Percentiles rank a stretch among this genome's conserved stretches.
Evolutionary conservation across 1,140 invertebrate genomes (phyloP).

Genomic region (Portunus trituberculatus): DNA sequence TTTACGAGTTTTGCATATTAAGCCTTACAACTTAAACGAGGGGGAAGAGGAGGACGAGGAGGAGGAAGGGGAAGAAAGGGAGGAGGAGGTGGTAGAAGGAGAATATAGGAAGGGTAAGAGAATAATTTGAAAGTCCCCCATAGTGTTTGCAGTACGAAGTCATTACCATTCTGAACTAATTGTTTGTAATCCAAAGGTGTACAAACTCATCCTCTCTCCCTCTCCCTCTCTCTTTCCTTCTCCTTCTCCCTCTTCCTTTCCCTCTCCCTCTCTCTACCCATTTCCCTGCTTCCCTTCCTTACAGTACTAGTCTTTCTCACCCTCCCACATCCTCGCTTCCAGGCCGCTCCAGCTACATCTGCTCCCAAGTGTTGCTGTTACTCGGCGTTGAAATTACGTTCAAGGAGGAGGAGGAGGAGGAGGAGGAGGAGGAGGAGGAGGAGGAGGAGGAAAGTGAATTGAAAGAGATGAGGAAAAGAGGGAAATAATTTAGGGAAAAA

Average conservation of each 20-base stretch:
- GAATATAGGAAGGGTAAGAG: not conserved
- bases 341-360: not conserved
- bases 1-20: too few relatives aligned
- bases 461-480: not conserved
- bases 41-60: slow-evolving; percentile 25
- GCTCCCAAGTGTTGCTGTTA: not conserved
- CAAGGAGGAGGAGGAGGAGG: not conserved
- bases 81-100: not conserved
- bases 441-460: not conserved
- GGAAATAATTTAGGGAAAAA: not conserved
- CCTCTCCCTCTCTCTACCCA: slow-evolving; percentile 25
- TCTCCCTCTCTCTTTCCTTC: not conserved
- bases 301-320: not conserved
- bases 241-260: not conserved
- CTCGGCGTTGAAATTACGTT: not conserved
- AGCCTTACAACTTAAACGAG: not conserved
- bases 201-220: not conserved
- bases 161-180: slow-evolving; percentile 1
- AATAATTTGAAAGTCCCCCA: not conserved
- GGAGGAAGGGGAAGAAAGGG: not conserved
- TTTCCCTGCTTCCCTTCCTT: not conserved
- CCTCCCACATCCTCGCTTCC: not conserved
- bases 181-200: slow-evolving; percentile 7
- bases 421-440: not conserved
- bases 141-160: not conserved